A percentile compares a stretch with the other conserved stretches of the same genome.
Evolutionary conservation across 2,888 invertebrate genomes (phyloP).

Genomic region (Entomobrya proxima): DNA sequence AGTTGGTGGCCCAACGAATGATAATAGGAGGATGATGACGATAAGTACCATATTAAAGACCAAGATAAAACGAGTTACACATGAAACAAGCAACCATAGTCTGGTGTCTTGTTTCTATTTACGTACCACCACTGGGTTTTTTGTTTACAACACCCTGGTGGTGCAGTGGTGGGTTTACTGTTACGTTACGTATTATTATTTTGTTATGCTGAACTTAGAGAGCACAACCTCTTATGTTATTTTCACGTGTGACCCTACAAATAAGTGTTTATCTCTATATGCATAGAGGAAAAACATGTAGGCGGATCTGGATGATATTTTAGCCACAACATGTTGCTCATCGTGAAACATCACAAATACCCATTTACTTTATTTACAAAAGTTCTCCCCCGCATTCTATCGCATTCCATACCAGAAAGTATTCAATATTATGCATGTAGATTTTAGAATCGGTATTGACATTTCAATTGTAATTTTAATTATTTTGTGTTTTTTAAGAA

Average conservation of each 20-base stretch:
- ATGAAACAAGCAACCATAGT: background rate
- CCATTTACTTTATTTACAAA: background rate
- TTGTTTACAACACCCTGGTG: constrained; percentile 17
- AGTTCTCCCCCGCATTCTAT: constrained; percentile 9
- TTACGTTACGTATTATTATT: background rate
- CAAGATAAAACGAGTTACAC: background rate
- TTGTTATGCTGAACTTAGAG: background rate
- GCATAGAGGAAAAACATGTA: background rate
- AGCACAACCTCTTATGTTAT: background rate
- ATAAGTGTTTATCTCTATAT: background rate
- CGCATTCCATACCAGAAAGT: background rate
- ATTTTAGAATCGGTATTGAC: no score
- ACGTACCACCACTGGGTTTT: background rate
- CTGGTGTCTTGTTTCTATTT: background rate
- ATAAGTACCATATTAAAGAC: no score
- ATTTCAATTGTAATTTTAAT: no score
- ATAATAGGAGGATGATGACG: background rate
- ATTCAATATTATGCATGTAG: background rate
- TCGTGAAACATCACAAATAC: background rate
- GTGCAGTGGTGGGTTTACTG: no score
- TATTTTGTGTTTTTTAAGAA: no score
- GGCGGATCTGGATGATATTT: background rate
- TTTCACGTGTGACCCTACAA: background rate
- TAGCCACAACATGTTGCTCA: background rate
- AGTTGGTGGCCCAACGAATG: background rate